phyloP scores from a whole-genome alignment of 2,797 vertebrate genomes.

The Denticeps clupeoides region DNA sequence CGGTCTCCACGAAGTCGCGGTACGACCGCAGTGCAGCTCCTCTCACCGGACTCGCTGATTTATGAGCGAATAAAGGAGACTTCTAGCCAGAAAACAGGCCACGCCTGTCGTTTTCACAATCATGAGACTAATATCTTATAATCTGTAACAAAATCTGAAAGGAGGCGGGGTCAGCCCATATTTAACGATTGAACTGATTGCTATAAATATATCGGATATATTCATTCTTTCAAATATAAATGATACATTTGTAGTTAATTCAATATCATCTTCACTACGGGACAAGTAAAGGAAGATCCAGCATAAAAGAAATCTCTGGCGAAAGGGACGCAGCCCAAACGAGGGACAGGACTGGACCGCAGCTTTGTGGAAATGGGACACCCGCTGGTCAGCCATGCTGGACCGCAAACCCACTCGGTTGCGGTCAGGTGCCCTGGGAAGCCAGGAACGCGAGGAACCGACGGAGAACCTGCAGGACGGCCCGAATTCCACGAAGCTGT shows the following conservation, averaged over 20 bases:
- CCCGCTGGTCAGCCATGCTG: constrained; percentile 12
- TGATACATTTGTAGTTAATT: constrained; percentile 51
- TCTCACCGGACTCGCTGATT: no score
- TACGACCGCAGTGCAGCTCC: no score
- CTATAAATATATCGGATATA: constrained; percentile 46
- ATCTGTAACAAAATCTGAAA: no score
- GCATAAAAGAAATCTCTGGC: constrained; percentile 33
- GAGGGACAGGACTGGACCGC: constrained; percentile 26
- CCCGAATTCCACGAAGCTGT: no score
- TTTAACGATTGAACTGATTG: constrained; percentile 30
- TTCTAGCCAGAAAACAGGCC: constrained; percentile 12
- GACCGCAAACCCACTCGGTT: constrained; percentile 16
- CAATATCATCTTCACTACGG: constrained; percentile 52
- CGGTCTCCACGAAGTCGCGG: no score
- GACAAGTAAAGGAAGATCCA: constrained; percentile 44
- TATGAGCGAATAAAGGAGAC: no score
- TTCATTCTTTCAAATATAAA: constrained; percentile 58
- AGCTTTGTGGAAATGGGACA: not conserved
- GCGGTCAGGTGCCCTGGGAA: no score
- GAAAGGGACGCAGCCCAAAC: constrained; percentile 25
- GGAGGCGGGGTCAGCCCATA: no score
- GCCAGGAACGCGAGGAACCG: no score
- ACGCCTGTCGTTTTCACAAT: constrained; percentile 14
- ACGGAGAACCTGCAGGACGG: no score
- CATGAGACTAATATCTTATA: no score